Conservation (phyloP, 2,888 invertebrate species). For the Amphipyra tragopoginis region DNA sequence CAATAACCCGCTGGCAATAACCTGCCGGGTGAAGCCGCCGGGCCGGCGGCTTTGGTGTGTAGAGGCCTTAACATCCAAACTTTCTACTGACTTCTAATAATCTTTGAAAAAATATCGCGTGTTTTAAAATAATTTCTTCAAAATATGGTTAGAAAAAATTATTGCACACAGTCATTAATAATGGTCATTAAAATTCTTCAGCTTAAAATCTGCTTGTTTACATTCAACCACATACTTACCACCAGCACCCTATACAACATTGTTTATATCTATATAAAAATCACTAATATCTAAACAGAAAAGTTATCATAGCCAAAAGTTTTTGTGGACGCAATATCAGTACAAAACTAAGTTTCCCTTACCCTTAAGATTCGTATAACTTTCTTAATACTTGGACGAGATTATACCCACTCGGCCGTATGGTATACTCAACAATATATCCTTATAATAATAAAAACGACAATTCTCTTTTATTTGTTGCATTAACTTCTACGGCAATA, state of each 20-base stretch:
- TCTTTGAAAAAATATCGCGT: no score
- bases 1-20: no score
- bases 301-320: conserved; percentile 80
- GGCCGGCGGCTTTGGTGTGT: no score
- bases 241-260: background rate
- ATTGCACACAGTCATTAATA: no score
- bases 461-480: conserved; percentile 84
- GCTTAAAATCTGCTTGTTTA: background rate
- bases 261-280: conserved; percentile 38
- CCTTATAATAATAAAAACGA: conserved; percentile 84
- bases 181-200: background rate
- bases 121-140: no score
- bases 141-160: background rate
- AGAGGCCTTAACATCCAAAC: no score
- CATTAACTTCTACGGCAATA: conserved; percentile 79
- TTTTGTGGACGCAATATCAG: conserved; percentile 83
- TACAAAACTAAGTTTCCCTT: conserved; percentile 77
- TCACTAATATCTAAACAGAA: conserved; percentile 68
- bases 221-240: background rate
- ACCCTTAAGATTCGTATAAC: conserved; percentile 84
- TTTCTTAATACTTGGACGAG: conserved; percentile 86
- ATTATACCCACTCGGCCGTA: conserved; percentile 83
- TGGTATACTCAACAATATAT: conserved; percentile 75
- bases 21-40: no score
- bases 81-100: no score